phyloP scores from a whole-genome alignment of 1,140 invertebrate genomes.

The Neodiprion pinetum region DNA sequence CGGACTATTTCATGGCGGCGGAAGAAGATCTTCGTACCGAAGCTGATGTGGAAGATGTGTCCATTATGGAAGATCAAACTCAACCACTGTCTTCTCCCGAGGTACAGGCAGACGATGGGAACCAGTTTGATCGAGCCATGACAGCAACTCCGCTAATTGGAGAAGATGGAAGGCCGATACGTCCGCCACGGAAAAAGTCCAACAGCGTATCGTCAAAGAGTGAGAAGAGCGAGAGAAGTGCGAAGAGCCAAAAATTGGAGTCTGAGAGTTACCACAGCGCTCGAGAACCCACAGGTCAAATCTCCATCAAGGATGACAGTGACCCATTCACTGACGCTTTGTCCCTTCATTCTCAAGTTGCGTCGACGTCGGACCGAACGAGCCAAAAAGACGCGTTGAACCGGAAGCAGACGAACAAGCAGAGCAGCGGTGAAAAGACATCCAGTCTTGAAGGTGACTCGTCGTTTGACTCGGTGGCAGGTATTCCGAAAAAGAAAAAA shows the following conservation, averaged over 20 bases:
- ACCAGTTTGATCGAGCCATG: constrained; percentile 41
- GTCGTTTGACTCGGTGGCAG: constrained; percentile 38
- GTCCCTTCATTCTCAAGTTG: neutral
- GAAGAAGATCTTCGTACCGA: constrained; percentile 85
- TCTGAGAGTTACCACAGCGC: constrained; percentile 59
- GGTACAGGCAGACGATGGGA: neutral
- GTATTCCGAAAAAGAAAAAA: constrained; percentile 29
- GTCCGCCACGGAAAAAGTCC: constrained; percentile 48
- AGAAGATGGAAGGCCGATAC: constrained; percentile 37
- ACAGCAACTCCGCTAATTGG: constrained; percentile 26
- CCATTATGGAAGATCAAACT: constrained; percentile 74
- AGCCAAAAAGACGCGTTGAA: constrained; percentile 14
- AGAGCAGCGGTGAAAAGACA: constrained; percentile 6
- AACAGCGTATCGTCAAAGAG: constrained; percentile 44
- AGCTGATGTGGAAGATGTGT: constrained; percentile 85
- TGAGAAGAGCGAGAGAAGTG: constrained; percentile 42
- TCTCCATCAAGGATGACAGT: constrained; percentile 36
- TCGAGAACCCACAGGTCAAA: constrained; percentile 36
- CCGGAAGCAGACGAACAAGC: neutral
- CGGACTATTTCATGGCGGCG: constrained; percentile 77
- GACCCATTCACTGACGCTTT: constrained; percentile 55
- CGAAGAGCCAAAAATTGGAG: constrained; percentile 33
- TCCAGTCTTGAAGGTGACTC: constrained; percentile 34
- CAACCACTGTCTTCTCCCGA: constrained; percentile 51
- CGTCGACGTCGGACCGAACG: constrained; percentile 16